These are phyloP conservation scores for Cirrhinus molitorella DNA, from an alignment of 2,797 vertebrate genomes.

Conservation along the genomic window DNA sequence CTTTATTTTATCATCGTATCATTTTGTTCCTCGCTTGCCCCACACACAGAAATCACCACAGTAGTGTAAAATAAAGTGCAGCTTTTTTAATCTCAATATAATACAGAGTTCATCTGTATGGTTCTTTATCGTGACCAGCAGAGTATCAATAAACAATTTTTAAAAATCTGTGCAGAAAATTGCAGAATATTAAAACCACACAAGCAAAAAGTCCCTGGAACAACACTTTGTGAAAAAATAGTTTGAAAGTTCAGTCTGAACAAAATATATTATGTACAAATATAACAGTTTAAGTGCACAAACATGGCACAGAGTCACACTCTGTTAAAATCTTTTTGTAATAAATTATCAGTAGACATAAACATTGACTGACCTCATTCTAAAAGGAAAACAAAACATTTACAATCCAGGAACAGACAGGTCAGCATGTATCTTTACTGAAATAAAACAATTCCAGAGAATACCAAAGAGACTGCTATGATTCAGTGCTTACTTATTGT, in stretches of 20 bases:
- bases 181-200: constrained; percentile 5
- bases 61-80: constrained; percentile 21
- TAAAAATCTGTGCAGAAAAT: background rate
- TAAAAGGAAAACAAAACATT: background rate
- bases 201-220: constrained; percentile 21
- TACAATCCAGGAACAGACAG: background rate
- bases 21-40: background rate
- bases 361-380: background rate
- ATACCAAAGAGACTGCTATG: background rate
- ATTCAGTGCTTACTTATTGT: background rate
- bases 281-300: constrained; percentile 17
- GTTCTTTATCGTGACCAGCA: constrained; percentile 10
- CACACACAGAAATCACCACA: constrained; percentile 6
- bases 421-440: background rate
- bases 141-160: constrained; percentile 5
- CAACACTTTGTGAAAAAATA: constrained; percentile 11
- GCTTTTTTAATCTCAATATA: constrained; percentile 22
- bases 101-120: constrained; percentile 18
- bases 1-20: background rate
- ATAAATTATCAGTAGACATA: constrained; percentile 22
- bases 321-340: background rate
- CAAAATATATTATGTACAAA: constrained; percentile 36
- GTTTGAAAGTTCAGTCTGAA: constrained; percentile 7
- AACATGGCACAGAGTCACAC: background rate
- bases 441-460: background rate